A percentile compares a stretch with the other conserved stretches of the same genome.
Conservation (phyloP, 2,797 vertebrate species). For the Arnoldichthys spilopterus region DNA sequence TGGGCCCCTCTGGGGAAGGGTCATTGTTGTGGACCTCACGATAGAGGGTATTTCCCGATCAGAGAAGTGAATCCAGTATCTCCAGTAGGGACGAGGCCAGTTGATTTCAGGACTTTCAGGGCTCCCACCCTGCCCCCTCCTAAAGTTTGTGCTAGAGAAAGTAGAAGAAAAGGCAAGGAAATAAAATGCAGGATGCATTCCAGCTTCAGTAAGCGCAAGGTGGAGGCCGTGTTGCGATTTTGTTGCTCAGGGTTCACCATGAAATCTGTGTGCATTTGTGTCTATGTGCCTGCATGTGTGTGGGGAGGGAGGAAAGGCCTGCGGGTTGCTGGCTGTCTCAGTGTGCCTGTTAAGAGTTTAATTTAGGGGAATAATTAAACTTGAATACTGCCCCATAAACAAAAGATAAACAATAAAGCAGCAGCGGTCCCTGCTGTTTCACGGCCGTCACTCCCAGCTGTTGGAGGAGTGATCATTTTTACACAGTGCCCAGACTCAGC, state of each 20-base stretch:
- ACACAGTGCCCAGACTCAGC: slow-evolving; percentile 84
- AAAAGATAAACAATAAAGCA: slow-evolving; percentile 99
- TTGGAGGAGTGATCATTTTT: slow-evolving; percentile 94
- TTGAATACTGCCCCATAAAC: slow-evolving; percentile 99
- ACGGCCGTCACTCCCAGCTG: slow-evolving; percentile 95
- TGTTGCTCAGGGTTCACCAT: slow-evolving; percentile 64
- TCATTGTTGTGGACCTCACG: slow-evolving; percentile 71
- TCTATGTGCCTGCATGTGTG: slow-evolving; percentile 25
- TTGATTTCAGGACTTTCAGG: slow-evolving; percentile 59
- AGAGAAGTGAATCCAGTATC: slow-evolving; percentile 49
- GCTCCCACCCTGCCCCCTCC: slow-evolving; percentile 51
- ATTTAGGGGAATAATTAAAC: slow-evolving; percentile 99
- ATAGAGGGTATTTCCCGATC: slow-evolving; percentile 67
- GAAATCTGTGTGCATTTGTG: slow-evolving; percentile 70
- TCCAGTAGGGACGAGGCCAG: slow-evolving; percentile 56
- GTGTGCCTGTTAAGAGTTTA: slow-evolving; percentile 98
- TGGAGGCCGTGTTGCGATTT: slow-evolving; percentile 68
- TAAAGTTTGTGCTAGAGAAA: slow-evolving; percentile 21
- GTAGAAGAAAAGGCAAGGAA: slow-evolving; percentile 41
- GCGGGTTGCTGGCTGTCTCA: slow-evolving; percentile 80
- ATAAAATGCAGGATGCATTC: slow-evolving; percentile 15
- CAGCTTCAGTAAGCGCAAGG: slow-evolving; percentile 63
- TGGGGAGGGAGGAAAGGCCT: slow-evolving; percentile 19
- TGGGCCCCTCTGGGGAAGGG: slow-evolving; percentile 69
- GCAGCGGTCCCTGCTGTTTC: slow-evolving; percentile 95